These are phyloP conservation scores for Taenaris catops DNA, from an alignment of 2,888 invertebrate species.

Conservation along the genomic window DNA sequence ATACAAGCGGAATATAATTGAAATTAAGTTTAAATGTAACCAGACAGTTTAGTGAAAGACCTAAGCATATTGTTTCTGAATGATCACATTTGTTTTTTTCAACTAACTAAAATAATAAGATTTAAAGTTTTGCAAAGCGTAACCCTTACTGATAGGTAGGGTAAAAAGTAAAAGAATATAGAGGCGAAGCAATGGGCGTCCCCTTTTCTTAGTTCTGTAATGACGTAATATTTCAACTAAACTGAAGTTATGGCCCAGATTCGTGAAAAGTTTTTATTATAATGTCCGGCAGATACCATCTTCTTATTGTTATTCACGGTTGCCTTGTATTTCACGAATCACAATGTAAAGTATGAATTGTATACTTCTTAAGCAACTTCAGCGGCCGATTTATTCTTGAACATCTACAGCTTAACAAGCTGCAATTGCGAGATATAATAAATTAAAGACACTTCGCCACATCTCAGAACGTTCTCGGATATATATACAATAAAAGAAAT, in stretches of 20 bases:
- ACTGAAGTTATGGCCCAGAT: conserved; percentile 34
- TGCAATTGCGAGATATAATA: no score
- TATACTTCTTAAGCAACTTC: background rate
- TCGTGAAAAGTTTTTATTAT: conserved; percentile 32
- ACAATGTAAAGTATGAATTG: conserved; percentile 6
- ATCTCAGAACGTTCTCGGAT: no score
- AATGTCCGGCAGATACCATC: conserved; percentile 26
- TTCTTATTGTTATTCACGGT: conserved; percentile 20
- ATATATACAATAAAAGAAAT: no score
- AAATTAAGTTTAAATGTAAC: no score
- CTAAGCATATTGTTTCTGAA: no score
- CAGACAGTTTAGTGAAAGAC: no score
- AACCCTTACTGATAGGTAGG: conserved; percentile 9
- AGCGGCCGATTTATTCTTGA: background rate
- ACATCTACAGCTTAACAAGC: no score
- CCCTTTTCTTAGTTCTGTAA: conserved; percentile 29
- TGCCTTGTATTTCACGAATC: conserved; percentile 16
- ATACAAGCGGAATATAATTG: no score
- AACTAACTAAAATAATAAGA: no score
- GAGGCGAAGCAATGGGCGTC: conserved; percentile 23
- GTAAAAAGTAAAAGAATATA: conserved; percentile 15
- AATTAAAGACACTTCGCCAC: no score
- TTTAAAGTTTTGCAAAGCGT: no score
- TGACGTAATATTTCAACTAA: conserved; percentile 34
- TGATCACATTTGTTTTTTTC: no score